Evolutionary conservation across 1,140 invertebrate genomes (phyloP).

Genomic region (Eupristina koningsbergeri): DNA sequence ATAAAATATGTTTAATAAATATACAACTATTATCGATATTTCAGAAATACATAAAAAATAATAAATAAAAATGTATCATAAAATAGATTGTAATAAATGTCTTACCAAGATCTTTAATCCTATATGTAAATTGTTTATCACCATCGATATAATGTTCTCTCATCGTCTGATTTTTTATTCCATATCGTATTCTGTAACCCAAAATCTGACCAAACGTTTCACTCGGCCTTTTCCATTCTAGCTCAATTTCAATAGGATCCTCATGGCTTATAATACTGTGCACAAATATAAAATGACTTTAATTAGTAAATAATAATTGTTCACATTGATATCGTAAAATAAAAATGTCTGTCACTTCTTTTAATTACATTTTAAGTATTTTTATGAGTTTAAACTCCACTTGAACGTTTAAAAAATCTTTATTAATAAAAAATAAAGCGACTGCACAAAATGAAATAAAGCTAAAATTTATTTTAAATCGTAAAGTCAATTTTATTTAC

Average conservation of each 20-base stretch:
- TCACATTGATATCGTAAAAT: background rate
- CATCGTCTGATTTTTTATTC: slow-evolving; percentile 85
- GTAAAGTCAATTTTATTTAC: slow-evolving; percentile 68
- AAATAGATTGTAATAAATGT: background rate
- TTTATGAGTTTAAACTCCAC: no score
- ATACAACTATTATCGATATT: no score
- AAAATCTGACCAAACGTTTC: slow-evolving; percentile 90
- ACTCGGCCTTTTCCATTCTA: slow-evolving; percentile 91
- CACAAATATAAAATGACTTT: background rate
- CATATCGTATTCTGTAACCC: slow-evolving; percentile 90
- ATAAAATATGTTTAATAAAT: no score
- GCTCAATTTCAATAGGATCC: slow-evolving; percentile 87
- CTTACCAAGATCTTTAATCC: slow-evolving; percentile 74
- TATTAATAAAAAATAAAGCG: no score
- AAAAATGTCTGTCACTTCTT: no score
- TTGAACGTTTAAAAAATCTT: no score
- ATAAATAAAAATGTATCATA: background rate
- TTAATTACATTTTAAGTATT: no score
- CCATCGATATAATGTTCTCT: slow-evolving; percentile 79
- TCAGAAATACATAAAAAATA: background rate
- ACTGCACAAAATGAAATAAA: background rate
- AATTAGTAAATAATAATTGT: background rate
- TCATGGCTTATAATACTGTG: slow-evolving; percentile 82
- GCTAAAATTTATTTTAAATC: background rate
- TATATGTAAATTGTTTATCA: slow-evolving; percentile 72